Evolutionary conservation across 1,140 invertebrate genomes (phyloP).

Genomic region (Drosophila orena): DNA sequence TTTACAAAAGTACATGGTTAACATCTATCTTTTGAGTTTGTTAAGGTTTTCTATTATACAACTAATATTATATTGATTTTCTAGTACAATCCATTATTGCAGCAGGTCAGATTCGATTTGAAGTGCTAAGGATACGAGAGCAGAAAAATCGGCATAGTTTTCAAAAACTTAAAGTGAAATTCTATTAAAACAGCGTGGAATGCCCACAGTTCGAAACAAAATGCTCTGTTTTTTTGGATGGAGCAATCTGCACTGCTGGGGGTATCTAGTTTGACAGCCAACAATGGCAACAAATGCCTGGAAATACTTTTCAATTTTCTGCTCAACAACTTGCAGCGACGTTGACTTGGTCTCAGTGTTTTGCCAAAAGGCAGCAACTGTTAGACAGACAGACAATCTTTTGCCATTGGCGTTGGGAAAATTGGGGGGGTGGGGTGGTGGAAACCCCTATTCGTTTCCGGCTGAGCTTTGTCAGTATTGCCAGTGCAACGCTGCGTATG

Average conservation of each 20-base stretch:
- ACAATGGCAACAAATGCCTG: slow-evolving; percentile 57
- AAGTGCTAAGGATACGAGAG: neutral
- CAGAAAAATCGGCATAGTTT: neutral
- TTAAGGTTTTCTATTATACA: too few relatives aligned
- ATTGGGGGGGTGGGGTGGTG: neutral
- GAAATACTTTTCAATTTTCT: slow-evolving; percentile 82
- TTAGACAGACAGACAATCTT: slow-evolving; percentile 46
- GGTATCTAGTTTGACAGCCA: slow-evolving; percentile 50
- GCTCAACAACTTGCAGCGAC: slow-evolving; percentile 76
- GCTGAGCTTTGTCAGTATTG: slow-evolving; percentile 28
- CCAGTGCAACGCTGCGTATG: slow-evolving; percentile 74
- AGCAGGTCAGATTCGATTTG: neutral
- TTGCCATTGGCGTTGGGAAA: slow-evolving; percentile 10
- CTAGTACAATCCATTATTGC: too few relatives aligned
- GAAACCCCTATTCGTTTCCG: slow-evolving; percentile 20
- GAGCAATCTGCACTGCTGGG: slow-evolving; percentile 16
- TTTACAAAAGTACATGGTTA: neutral
- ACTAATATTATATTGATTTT: too few relatives aligned
- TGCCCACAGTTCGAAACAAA: neutral
- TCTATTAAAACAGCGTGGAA: neutral
- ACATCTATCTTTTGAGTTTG: too few relatives aligned
- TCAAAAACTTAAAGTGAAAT: too few relatives aligned
- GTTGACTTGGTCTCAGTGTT: slow-evolving; percentile 50
- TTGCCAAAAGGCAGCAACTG: slow-evolving; percentile 40
- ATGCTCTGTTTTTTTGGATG: neutral